Evolutionary conservation across 2,113 vertebrate species (phyloP).

Genomic region (Speoplatyrhinus poulsoni): DNA sequence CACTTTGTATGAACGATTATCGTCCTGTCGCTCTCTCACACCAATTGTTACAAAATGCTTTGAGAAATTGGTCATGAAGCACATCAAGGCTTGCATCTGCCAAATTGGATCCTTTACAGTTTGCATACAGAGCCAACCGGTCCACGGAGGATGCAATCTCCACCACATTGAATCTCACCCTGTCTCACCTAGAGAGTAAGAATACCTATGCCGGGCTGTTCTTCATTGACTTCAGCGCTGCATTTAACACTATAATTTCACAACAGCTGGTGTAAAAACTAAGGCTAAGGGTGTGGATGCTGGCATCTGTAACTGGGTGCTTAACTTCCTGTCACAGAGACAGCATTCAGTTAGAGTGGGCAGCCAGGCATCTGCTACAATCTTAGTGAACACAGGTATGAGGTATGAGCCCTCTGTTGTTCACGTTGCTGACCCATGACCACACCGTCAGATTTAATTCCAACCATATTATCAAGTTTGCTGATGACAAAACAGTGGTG

Average conservation of each 20-base stretch:
- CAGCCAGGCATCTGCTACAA: not conserved
- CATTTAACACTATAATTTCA: conserved; percentile 13
- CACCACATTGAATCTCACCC: conserved; percentile 4
- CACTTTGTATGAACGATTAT: not conserved
- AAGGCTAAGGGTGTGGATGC: not conserved
- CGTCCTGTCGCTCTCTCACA: not conserved
- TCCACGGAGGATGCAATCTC: not conserved
- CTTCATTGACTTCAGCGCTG: conserved; percentile 12
- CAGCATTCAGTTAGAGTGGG: not conserved
- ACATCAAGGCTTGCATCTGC: not conserved
- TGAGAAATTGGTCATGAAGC: not conserved
- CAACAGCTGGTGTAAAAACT: conserved; percentile 8
- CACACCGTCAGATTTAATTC: not conserved
- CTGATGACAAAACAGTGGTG: conserved; percentile 3
- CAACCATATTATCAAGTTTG: conserved; percentile 5
- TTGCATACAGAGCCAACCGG: not conserved
- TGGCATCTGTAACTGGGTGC: conserved; percentile 12
- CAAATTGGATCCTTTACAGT: not conserved
- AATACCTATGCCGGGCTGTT: conserved; percentile 3
- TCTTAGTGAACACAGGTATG: not conserved
- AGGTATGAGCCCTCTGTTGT: not conserved
- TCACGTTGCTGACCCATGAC: not conserved
- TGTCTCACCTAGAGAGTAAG: not conserved
- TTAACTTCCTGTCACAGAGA: not conserved
- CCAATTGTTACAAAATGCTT: not conserved